A percentile compares a stretch with the other conserved stretches of the same genome.
Conservation (phyloP, 1,140 invertebrate species). For the Berghia stephanieae region DNA sequence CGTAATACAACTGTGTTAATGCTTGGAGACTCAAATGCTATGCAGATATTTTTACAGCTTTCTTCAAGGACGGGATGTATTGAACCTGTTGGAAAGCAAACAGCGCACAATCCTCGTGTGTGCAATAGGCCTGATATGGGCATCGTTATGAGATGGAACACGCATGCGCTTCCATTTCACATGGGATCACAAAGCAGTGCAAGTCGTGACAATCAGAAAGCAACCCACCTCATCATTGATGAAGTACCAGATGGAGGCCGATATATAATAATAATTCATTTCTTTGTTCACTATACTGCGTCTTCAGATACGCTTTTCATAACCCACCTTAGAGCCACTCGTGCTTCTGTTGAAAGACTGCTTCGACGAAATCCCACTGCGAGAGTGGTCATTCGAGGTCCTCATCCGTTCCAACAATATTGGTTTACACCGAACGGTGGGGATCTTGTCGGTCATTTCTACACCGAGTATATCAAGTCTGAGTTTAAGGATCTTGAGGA, state of each 20-base stretch:
- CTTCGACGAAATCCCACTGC: not conserved
- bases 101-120: not conserved
- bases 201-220: not conserved
- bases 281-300: constrained; percentile 4
- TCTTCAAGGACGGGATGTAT: not conserved
- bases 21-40: not conserved
- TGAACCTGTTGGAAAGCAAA: not conserved
- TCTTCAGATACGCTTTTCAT: not conserved
- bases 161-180: constrained; percentile 18
- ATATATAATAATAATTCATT: not conserved
- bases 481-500: not conserved
- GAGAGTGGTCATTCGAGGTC: constrained; percentile 4
- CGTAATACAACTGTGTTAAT: not conserved
- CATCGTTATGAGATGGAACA: not conserved
- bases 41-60: not conserved
- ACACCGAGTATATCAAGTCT: not conserved
- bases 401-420: not conserved
- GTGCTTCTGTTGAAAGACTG: not conserved
- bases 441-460: not conserved
- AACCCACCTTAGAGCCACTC: not conserved
- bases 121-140: not conserved
- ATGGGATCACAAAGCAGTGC: too few relatives aligned
- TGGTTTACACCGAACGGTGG: not conserved
- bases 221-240: not conserved
- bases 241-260: not conserved